Evolutionary conservation across 1,140 invertebrate genomes (phyloP).

Genomic region (Trichoplusia ni): DNA sequence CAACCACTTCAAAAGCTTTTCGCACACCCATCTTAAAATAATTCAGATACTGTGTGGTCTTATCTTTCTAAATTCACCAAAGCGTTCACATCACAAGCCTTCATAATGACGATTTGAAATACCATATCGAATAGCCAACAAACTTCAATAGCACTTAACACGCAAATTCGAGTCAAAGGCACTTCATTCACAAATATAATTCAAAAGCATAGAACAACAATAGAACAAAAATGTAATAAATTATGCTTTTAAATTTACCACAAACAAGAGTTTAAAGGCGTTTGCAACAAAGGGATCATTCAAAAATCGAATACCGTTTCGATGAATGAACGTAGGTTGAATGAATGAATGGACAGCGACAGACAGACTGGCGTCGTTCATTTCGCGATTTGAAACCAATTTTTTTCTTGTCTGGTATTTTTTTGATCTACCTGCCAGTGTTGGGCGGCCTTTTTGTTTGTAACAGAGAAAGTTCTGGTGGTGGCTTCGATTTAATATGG

Average conservation of each 20-base stretch:
- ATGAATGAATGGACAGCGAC: slow-evolving; percentile 25
- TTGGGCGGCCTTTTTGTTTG: not conserved
- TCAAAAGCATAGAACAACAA: not conserved
- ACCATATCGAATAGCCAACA: slow-evolving; percentile 8
- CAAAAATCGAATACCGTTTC: slow-evolving; percentile 23
- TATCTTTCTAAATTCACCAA: no score
- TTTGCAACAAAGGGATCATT: slow-evolving; percentile 8
- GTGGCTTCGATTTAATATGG: no score
- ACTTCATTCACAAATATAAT: slow-evolving; percentile 21
- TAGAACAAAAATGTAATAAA: slow-evolving; percentile 35
- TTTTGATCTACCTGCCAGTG: slow-evolving; percentile 21
- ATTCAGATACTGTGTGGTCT: no score
- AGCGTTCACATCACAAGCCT: no score
- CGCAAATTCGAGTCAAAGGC: slow-evolving; percentile 24
- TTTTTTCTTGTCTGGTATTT: slow-evolving; percentile 26
- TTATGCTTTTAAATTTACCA: slow-evolving; percentile 34
- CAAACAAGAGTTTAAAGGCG: slow-evolving; percentile 24
- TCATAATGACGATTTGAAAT: slow-evolving; percentile 22
- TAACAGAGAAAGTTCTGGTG: not conserved
- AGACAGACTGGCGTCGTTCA: slow-evolving; percentile 44
- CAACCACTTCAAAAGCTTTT: no score
- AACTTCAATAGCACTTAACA: slow-evolving; percentile 13
- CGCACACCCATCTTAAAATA: no score
- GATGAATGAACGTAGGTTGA: slow-evolving; percentile 33
- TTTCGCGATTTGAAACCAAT: slow-evolving; percentile 38